Evolutionary conservation across 2,797 vertebrate species (phyloP), one percentile per base, ranked within the genome.

Genomic region (Enteromius anoplus): DNA sequence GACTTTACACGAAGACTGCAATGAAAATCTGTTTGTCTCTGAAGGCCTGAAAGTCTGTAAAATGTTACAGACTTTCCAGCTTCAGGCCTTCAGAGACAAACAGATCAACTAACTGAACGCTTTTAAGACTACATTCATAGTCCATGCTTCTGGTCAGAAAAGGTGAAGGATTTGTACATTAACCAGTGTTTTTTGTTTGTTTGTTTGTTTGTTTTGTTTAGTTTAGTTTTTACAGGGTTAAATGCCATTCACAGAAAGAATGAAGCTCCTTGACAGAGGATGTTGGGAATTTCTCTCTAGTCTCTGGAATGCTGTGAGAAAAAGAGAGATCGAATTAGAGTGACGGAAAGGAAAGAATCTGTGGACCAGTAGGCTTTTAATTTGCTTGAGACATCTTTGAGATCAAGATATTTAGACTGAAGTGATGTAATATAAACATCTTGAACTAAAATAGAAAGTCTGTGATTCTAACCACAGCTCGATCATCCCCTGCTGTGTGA

Each of bases 341-440:
- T 49, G 40, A 37, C 64, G 45, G 23, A 34, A 32, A 75, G 76
- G 72, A 32, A n/a, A 65, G n/a, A 77, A 64, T 37, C 40, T n/a
- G 23, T 37, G 51, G 23, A 23, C 15, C 51, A 58, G 34, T 45
- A 80, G 19, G 69, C 78, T 81, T 84, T 84, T 58, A 81, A 77
- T 23, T 68, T 81, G 42, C 15, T 75, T 26, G 64, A 65, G 66
- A 76, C 80, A 81, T 83, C 40, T 78, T 72, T 77, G 78, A 81
- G 81, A 84, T 85, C 42, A 69, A 79, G 82, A 64, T 86, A 86
- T 86, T 86, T 86, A 86, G 75, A 86, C 85, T 81, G 42, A 81
- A 81, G 84, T 86, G 64, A 80, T 76, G 75, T 81, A 82, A 86
- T 82, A 80, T 85, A 87, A 85, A 85, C 82, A 58, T 77, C 42